Percentiles rank a stretch among this genome's conserved stretches.
phyloP scores from a whole-genome alignment of 2,888 invertebrate species.

The Dasysyrphus albostriatus region DNA sequence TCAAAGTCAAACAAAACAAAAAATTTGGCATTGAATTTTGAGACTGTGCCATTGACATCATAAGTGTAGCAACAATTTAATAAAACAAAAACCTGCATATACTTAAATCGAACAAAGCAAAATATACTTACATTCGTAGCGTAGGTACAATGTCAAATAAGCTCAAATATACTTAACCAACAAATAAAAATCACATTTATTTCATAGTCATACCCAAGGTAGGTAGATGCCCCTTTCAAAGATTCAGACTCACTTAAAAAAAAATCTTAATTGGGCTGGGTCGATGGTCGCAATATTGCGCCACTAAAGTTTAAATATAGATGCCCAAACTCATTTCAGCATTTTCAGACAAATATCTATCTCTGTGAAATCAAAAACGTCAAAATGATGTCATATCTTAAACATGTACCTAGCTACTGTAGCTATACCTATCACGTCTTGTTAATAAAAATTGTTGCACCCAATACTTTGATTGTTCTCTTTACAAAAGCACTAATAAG shows the following conservation, averaged over 20 bases:
- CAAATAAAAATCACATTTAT: not conserved
- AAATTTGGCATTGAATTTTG: constrained; percentile 30
- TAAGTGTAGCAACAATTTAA: constrained; percentile 29
- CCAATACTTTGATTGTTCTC: constrained; percentile 19
- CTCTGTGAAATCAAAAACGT: constrained; percentile 22
- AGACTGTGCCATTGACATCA: constrained; percentile 36
- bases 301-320: constrained; percentile 36
- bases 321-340: not conserved
- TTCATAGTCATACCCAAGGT: constrained; percentile 20
- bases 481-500: not conserved
- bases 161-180: constrained; percentile 1
- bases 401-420: not conserved
- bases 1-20: constrained; percentile 7
- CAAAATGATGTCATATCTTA: constrained; percentile 38
- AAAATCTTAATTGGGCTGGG: constrained; percentile 33
- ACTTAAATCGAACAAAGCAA: constrained; percentile 23
- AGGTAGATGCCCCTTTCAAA: constrained; percentile 39
- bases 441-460: constrained; percentile 25
- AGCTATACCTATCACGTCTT: not conserved
- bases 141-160: constrained; percentile 22
- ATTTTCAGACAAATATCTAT: not conserved
- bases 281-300: constrained; percentile 42
- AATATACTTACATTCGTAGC: not conserved
- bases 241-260: constrained; percentile 18
- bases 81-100: constrained; percentile 4